phyloP scores from a whole-genome alignment of 1,140 invertebrate species.

The Belonocnema kinseyi region DNA sequence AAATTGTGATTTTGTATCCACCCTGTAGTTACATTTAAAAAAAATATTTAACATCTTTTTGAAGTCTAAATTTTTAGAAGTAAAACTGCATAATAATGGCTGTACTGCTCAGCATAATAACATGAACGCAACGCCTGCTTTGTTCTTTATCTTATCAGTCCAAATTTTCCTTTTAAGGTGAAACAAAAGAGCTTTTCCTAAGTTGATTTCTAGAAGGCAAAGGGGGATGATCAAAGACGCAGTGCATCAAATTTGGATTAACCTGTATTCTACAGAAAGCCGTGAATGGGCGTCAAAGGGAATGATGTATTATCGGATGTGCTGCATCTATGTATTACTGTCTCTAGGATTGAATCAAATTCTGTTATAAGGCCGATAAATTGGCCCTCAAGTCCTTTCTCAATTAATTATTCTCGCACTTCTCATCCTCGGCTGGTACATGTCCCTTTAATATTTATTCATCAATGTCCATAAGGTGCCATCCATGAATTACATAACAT shows the following conservation, averaged over 20 bases:
- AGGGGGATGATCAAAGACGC: conserved; percentile 18
- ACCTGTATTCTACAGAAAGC: conserved; percentile 21
- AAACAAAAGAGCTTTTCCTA: conserved; percentile 18
- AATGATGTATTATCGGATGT: conserved; percentile 31
- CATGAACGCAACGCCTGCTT: too few species aligned
- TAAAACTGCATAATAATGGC: too few species aligned
- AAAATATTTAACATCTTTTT: too few species aligned
- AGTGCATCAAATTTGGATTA: conserved; percentile 27
- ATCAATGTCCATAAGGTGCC: neutral
- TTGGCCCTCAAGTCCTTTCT: conserved; percentile 5
- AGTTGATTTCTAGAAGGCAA: neutral
- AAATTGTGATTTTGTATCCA: too few species aligned
- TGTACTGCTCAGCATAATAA: too few species aligned
- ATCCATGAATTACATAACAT: too few species aligned
- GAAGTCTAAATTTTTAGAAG: too few species aligned
- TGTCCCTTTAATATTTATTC: neutral
- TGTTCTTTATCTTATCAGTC: too few species aligned
- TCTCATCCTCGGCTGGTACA: neutral
- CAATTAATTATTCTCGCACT: conserved; percentile 12
- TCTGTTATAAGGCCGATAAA: conserved; percentile 3
- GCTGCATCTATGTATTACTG: neutral
- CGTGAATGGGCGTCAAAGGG: conserved; percentile 23
- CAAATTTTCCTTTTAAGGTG: neutral
- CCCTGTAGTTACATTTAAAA: too few species aligned
- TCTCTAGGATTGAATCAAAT: conserved; percentile 14